Base-by-base conservation (phyloP, 1,140 invertebrate species). In the Yoshiicerus persimilis region DNA sequence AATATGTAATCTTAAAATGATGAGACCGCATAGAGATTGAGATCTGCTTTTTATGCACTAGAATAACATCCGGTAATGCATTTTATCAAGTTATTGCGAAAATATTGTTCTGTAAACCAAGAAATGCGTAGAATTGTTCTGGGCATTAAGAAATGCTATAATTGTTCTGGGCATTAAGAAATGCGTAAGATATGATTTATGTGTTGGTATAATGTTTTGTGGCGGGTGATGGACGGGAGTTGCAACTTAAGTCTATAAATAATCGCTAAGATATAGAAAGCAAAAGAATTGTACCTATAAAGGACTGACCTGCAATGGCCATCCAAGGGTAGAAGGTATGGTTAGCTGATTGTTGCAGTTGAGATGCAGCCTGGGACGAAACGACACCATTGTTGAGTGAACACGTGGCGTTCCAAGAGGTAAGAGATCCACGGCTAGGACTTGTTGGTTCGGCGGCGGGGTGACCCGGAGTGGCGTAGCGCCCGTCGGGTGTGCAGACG, bases 311-410 rank as follows among this genome's bases (percentile, higher is more conserved):
- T 97, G 97, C 97, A 94, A 98, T 98, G 94, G 97, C 97, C 97
- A 98, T 98, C 97, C 97, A 98, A 89, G 97, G 97, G 94, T 98
- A 98, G 94, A 98, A 98, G 92, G 97, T 98, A 94, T 98, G 97
- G 93, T 96, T 97, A 91, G 93, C 92, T 92, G 95, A 95, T 93
- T 96, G 95, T 93, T 97, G 96, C 90, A 96, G 95, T 93, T 96
- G 96, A 66, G 96, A 95, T 75, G 92, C 90, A 75, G 92, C 89
- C 91, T 96, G 95, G 92, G 96, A 96, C 41, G 91, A 90, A 70
- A 96, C 94, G 87, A 92, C 91, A 88, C 96, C 94, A 84, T 96
- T 94, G 92, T 95, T 96, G 91, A 96, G 93, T 88, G 95, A 95
- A 93, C 96, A 97, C 92, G 96, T 96, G 70, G 90, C 89, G 93